These are phyloP conservation scores for Heliconius congener DNA, from an alignment of 1,140 invertebrate species.

Conservation along the genomic window DNA sequence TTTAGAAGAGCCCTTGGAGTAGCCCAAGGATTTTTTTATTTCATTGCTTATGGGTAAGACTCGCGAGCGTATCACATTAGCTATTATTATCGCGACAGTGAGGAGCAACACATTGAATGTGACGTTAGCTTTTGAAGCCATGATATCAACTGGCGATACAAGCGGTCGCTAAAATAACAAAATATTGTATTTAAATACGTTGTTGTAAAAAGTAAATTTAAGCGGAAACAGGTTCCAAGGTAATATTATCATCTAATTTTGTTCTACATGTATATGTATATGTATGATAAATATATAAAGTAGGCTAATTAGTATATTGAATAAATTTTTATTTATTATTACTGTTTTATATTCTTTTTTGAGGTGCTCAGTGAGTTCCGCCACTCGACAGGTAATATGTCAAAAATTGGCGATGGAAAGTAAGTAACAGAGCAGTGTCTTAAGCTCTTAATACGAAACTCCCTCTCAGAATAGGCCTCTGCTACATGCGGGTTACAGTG, in stretches of 20 bases:
- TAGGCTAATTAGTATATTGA: neutral
- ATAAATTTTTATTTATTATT: neutral
- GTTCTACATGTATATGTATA: neutral
- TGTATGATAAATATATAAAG: neutral
- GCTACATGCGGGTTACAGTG: neutral
- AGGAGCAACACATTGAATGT: constrained; percentile 44
- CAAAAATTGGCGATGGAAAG: no score
- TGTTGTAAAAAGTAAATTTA: constrained; percentile 7
- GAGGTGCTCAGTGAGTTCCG: neutral
- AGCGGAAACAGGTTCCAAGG: constrained; percentile 8
- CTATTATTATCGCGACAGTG: constrained; percentile 37
- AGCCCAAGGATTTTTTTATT: constrained; percentile 42
- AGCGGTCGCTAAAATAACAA: constrained; percentile 11
- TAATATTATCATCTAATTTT: neutral
- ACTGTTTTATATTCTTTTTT: neutral
- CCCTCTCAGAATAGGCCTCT: neutral
- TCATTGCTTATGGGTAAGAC: constrained; percentile 38
- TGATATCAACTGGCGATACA: constrained; percentile 47
- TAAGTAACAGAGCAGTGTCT: no score
- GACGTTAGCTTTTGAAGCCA: constrained; percentile 52
- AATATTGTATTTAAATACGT: constrained; percentile 16
- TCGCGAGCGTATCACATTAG: constrained; percentile 27
- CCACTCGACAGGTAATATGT: neutral
- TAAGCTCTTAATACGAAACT: no score
- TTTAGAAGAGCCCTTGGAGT: constrained; percentile 38